Evolutionary conservation across 92 coral and sea anemone genomes (phyloP), one percentile per base, ranked within the genome.

Genomic region (Bergia sp.): DNA sequence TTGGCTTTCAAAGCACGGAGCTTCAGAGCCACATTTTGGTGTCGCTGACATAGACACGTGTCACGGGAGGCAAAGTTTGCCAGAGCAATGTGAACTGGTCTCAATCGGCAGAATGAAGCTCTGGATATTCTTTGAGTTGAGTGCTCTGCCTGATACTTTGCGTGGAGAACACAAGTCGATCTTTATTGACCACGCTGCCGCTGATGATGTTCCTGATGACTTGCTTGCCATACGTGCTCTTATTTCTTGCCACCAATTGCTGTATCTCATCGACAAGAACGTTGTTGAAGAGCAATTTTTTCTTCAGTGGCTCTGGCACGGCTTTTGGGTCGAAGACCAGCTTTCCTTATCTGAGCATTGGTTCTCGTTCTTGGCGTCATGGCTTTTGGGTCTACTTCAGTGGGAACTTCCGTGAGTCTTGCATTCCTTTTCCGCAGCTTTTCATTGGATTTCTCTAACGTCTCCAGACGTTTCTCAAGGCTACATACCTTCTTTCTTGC

Each of bases 181-280:
- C 53, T 36, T 80, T 80, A 45, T 80, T 80, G 18, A 55, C 84
- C 21, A 80, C 23, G 2, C 23, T 50, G 21, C 45, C 72, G 44
- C n/a, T 50, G 69, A 80, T 80, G 11, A 80, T 37, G 15, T 79
- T 79, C 23, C 84, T 29, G 71, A 55, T 55, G 43, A 80, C n/a
- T 50, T 18, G 42, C 44, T 10, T 53, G 10, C 69, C 82, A 37
- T 23, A 1, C 18, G 42, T 49, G 20, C 20, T 21, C 43, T 91
- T 87, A 37, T 86, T 91, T 42, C 37, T 55, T 37, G 2, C 21
- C 41, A 76, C 78, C 10, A 85, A 91, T 12, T 73, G 82, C 12
- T 80, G 76, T 4, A 91, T 91, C 38, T 91, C 90, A 20, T 91
- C 88, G 10, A 81, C 85, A 15, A 91, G 86, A 3, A 86, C 90